Conservation (phyloP, 2,797 vertebrate genomes). For the Ictinia mississippiensis region DNA sequence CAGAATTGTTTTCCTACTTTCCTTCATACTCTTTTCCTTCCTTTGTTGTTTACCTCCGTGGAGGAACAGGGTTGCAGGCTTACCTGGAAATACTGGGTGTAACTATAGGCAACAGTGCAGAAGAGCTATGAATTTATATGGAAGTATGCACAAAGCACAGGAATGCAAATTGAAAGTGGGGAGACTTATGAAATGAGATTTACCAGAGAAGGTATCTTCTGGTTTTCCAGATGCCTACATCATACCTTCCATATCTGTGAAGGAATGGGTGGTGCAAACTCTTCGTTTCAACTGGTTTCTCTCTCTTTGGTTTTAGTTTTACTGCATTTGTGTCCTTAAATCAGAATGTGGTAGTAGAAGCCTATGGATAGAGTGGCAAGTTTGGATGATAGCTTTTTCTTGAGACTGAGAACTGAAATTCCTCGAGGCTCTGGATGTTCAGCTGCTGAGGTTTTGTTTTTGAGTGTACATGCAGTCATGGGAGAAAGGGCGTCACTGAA, state of each 20-base stretch:
- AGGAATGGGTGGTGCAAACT: conserved; percentile 27
- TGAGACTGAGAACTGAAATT: background rate
- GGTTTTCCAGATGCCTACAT: background rate
- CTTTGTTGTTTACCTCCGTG: background rate
- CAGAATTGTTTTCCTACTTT: background rate
- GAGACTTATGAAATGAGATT: background rate
- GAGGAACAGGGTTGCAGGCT: background rate
- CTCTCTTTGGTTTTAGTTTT: conserved; percentile 60
- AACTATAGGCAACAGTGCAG: background rate
- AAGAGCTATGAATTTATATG: background rate
- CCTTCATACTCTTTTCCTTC: background rate
- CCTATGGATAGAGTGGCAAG: conserved; percentile 36
- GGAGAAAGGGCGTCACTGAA: background rate
- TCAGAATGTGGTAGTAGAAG: conserved; percentile 60
- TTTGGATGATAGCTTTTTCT: background rate
- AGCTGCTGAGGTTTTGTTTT: background rate
- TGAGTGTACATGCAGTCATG: background rate
- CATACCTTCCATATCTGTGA: background rate
- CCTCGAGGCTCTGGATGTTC: background rate
- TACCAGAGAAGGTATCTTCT: background rate
- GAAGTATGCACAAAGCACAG: background rate
- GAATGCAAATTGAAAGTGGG: background rate
- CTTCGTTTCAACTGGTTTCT: conserved; percentile 55
- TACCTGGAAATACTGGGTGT: background rate
- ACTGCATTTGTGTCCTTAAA: conserved; percentile 53